Evolutionary conservation across 1,140 invertebrate species (phyloP).

Genomic region (Drosophila navojoa): DNA sequence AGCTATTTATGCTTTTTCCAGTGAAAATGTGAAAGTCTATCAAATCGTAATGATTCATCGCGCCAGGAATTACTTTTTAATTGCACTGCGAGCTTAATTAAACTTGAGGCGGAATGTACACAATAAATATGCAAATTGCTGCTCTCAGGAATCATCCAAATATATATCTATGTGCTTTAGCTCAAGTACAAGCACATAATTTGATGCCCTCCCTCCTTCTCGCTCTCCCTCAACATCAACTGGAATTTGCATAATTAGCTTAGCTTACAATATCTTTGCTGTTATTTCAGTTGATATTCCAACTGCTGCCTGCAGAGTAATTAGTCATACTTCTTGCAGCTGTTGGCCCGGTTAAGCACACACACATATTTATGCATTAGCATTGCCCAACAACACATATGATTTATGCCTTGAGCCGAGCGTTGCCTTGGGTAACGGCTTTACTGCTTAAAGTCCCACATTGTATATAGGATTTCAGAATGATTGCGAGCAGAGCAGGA

Average conservation of each 20-base stretch:
- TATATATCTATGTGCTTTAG: neutral
- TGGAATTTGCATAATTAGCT: conserved; percentile 62
- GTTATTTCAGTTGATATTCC: conserved; percentile 24
- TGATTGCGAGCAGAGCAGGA: conserved; percentile 2
- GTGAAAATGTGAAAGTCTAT: neutral
- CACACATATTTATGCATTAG: neutral
- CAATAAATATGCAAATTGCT: conserved; percentile 1
- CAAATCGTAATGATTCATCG: conserved; percentile 26
- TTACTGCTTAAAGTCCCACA: conserved; percentile 8
- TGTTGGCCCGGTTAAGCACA: neutral
- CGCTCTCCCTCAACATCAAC: neutral
- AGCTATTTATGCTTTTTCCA: too few relatives aligned
- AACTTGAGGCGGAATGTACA: neutral
- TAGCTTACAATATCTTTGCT: conserved; percentile 22
- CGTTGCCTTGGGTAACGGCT: neutral
- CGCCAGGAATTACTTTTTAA: conserved; percentile 8
- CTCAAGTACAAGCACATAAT: too few relatives aligned
- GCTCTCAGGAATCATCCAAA: neutral
- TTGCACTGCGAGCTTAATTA: conserved; percentile 9
- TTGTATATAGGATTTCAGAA: neutral
- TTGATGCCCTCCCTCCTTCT: neutral
- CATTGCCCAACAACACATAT: conserved; percentile 16
- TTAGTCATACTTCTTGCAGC: conserved; percentile 51
- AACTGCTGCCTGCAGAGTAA: conserved; percentile 42
- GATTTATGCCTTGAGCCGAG: conserved; percentile 39